Conservation (phyloP, 2,113 vertebrate genomes). For the Rhinolophus sinicus region DNA sequence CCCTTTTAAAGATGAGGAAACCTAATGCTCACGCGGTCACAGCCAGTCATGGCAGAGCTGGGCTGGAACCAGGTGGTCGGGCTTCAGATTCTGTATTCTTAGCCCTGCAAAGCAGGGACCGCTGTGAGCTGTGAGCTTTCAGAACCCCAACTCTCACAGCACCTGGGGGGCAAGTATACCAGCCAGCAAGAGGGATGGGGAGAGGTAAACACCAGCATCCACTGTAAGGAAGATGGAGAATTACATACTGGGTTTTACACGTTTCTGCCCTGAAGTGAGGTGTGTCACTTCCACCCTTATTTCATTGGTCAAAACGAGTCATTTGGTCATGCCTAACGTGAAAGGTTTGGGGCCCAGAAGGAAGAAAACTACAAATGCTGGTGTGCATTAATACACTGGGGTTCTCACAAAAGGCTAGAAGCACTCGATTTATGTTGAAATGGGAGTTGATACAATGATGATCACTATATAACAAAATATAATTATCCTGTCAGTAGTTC, state of each 20-base stretch:
- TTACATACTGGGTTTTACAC: no score
- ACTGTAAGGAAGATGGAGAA: not conserved
- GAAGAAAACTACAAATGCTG: not conserved
- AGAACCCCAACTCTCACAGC: not conserved
- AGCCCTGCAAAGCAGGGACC: not conserved
- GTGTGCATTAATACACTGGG: not conserved
- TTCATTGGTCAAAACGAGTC: not conserved
- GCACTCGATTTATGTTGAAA: not conserved
- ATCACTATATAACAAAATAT: not conserved
- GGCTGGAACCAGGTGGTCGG: not conserved
- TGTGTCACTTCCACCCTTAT: not conserved
- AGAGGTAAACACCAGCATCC: not conserved
- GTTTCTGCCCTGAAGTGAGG: not conserved
- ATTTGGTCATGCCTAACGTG: not conserved
- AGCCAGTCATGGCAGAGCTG: not conserved
- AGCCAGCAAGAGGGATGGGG: not conserved
- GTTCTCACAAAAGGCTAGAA: not conserved
- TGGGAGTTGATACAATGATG: not conserved
- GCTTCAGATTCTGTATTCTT: not conserved
- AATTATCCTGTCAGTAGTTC: not conserved
- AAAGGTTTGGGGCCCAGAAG: not conserved
- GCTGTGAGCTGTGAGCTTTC: not conserved
- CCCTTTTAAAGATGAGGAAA: not conserved
- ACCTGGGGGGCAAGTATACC: not conserved
- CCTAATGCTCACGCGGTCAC: not conserved